These are phyloP conservation scores for Halcyon badia DNA, from an alignment of 2,797 vertebrate genomes.

Conservation along the genomic window DNA sequence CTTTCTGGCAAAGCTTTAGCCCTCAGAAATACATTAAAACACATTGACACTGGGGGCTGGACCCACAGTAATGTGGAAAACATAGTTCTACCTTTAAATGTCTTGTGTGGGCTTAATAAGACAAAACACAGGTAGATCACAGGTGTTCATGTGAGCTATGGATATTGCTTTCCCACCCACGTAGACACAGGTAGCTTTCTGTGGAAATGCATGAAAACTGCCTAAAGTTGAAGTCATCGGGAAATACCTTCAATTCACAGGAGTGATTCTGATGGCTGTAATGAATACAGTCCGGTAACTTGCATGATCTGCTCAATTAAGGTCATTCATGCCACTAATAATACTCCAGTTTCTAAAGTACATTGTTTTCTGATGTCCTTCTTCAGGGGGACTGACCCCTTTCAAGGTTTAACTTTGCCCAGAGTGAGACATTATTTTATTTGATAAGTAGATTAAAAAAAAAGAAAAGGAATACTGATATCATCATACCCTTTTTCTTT, in stretches of 20 bases:
- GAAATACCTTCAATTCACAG: neutral
- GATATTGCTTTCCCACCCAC: neutral
- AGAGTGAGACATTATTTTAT: neutral
- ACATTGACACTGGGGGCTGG: accelerated
- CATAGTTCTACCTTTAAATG: neutral
- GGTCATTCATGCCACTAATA: neutral
- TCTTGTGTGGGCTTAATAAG: neutral
- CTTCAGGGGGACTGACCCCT: neutral
- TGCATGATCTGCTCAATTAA: neutral
- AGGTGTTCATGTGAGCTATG: neutral
- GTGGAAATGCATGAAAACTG: neutral
- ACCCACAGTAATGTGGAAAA: neutral
- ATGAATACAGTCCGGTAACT: neutral
- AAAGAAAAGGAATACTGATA: neutral
- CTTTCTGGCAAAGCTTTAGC: neutral
- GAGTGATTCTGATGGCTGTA: neutral
- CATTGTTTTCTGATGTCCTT: neutral
- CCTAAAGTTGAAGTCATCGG: neutral
- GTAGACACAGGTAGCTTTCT: neutral
- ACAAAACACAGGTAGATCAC: neutral
- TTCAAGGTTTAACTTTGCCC: neutral
- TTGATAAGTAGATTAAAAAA: neutral
- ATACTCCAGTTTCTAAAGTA: neutral
- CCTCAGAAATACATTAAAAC: neutral
- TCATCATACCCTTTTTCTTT: neutral